Evolutionary conservation across 2,113 vertebrate species (phyloP).

Genomic region (Stegostoma tigrinum): DNA sequence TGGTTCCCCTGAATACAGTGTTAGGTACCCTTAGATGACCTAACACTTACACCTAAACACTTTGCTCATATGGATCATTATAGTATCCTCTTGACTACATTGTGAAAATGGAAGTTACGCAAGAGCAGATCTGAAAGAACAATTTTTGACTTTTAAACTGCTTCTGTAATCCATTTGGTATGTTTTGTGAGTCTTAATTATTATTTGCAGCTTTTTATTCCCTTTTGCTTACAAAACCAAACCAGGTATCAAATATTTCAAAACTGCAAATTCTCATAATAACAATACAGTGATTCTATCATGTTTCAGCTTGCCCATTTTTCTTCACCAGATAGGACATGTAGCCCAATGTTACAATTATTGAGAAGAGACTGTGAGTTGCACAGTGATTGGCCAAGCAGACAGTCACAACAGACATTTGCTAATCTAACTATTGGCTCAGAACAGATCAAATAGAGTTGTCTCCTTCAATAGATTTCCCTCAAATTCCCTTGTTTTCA

Average conservation of each 20-base stretch:
- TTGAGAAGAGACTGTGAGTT: slow-evolving; percentile 9
- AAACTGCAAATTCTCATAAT: neutral
- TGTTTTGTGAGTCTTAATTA: neutral
- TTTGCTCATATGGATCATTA: too few species aligned
- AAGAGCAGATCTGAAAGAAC: neutral
- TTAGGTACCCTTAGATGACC: too few species aligned
- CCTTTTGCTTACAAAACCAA: slow-evolving; percentile 48
- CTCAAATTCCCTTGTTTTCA: neutral
- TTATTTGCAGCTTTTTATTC: slow-evolving; percentile 43
- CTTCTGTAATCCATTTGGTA: neutral
- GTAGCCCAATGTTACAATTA: neutral
- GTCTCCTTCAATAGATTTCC: neutral
- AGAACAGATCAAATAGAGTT: neutral
- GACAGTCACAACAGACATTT: slow-evolving; percentile 53
- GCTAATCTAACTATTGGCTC: slow-evolving; percentile 48
- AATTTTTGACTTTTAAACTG: neutral
- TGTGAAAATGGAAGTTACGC: too few species aligned
- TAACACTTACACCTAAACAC: too few species aligned
- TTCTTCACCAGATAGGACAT: too few species aligned
- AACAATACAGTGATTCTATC: neutral
- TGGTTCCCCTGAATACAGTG: too few species aligned
- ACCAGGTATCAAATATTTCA: slow-evolving; percentile 45
- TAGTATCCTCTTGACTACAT: too few species aligned
- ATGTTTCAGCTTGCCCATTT: neutral
- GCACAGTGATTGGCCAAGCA: slow-evolving; percentile 44